Evolutionary conservation across 92 coral and sea anemone species (phyloP).

Genomic region (Heliopora coerulea): DNA sequence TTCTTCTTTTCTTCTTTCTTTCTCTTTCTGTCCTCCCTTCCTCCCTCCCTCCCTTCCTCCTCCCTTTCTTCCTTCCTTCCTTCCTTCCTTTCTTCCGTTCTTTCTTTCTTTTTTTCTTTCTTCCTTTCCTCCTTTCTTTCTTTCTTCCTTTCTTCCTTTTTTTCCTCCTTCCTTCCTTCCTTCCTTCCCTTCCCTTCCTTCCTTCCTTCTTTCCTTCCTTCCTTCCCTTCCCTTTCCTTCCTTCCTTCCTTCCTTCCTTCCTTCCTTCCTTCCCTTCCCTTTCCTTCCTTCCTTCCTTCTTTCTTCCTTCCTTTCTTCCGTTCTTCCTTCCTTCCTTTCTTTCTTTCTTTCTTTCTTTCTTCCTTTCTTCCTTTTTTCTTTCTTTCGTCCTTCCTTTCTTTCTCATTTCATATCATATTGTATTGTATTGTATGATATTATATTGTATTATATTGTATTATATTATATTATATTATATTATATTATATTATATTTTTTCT

Average conservation of each 20-base stretch:
- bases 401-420: too few relatives aligned
- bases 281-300: constrained; percentile 8
- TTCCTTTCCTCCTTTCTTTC: not conserved
- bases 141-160: not conserved
- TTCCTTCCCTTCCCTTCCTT: not conserved
- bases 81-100: not conserved
- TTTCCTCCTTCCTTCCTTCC: constrained; percentile 7
- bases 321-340: constrained; percentile 9
- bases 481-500: too few relatives aligned
- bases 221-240: not conserved
- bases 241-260: constrained; percentile 6
- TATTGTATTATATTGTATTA: too few relatives aligned
- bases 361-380: constrained; percentile 2
- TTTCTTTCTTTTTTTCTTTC: not conserved
- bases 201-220: not conserved
- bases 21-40: not conserved
- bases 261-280: constrained; percentile 11
- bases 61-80: not conserved
- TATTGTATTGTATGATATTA: too few relatives aligned
- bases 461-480: too few relatives aligned
- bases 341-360: not conserved
- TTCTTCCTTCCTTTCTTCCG: constrained; percentile 9
- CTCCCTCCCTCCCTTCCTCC: not conserved
- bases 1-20: not conserved
- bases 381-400: constrained; percentile 9